A percentile compares a stretch with the other conserved stretches of the same genome.
Evolutionary conservation across 2,797 vertebrate species (phyloP).

Genomic region (Lindbergichthys nudifrons): DNA sequence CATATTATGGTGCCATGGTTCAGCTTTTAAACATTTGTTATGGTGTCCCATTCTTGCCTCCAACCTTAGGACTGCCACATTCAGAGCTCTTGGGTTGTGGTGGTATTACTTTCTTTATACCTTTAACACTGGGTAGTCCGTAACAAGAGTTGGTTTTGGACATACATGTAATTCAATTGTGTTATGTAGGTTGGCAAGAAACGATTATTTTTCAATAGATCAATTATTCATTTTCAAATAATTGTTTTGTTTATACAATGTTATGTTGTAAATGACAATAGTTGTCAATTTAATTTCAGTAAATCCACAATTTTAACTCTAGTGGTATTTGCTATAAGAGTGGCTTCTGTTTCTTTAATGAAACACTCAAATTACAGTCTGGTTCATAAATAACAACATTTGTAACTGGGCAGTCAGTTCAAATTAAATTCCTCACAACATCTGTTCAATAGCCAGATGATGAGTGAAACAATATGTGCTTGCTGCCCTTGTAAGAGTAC

Average conservation of each 20-base stretch:
- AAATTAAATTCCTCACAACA: too few species aligned
- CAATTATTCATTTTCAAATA: neutral
- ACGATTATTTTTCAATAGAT: neutral
- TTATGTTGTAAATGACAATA: neutral
- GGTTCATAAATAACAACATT: slow-evolving; percentile 19
- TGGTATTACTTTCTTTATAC: neutral
- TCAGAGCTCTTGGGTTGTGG: neutral
- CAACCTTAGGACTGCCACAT: neutral
- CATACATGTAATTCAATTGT: neutral
- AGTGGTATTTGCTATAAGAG: neutral
- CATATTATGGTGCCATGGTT: neutral
- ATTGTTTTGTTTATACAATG: neutral
- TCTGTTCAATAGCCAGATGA: neutral
- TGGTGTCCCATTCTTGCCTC: neutral
- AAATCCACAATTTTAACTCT: neutral
- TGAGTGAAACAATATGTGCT: slow-evolving; percentile 41
- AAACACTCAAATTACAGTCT: neutral
- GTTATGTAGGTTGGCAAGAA: neutral
- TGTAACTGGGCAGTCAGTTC: slow-evolving; percentile 1
- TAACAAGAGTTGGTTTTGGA: neutral
- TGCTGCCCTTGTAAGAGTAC: slow-evolving; percentile 8
- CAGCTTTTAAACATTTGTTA: neutral
- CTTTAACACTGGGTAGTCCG: neutral
- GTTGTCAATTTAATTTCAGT: neutral
- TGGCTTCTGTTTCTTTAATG: neutral